Evolutionary conservation across 2,113 vertebrate genomes (phyloP).

Genomic region (Xiphorhynchus elegans): DNA sequence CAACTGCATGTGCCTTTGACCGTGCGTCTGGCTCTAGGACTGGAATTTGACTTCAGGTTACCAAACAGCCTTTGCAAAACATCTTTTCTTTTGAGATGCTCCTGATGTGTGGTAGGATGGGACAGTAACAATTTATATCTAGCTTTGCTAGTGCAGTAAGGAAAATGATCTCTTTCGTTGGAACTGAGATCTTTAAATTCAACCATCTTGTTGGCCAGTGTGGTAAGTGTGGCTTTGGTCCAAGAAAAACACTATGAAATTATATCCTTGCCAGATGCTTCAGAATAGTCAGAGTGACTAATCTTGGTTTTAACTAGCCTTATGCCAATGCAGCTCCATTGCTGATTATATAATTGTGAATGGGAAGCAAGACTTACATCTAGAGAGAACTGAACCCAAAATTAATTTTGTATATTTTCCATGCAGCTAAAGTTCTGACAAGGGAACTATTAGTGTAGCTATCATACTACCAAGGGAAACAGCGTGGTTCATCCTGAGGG

Average conservation of each 20-base stretch:
- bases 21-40: not conserved
- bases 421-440: not conserved
- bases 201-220: not conserved
- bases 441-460: not conserved
- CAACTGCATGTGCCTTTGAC: not conserved
- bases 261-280: slow-evolving; percentile 3
- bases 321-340: not conserved
- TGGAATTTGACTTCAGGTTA: not conserved
- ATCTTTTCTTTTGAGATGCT: not conserved
- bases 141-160: not conserved
- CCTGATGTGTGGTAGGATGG: not conserved
- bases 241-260: not conserved
- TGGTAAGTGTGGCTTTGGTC: not conserved
- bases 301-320: not conserved
- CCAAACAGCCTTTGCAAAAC: not conserved
- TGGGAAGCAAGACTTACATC: not conserved
- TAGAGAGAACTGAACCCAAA: not conserved
- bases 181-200: not conserved
- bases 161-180: not conserved
- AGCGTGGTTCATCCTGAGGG: not conserved
- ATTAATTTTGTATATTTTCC: not conserved
- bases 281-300: not conserved
- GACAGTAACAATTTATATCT: not conserved
- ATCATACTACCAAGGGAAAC: not conserved
- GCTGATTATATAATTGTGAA: not conserved